phyloP scores from a whole-genome alignment of 2,797 vertebrate species.

The Neostethus bicornis region DNA sequence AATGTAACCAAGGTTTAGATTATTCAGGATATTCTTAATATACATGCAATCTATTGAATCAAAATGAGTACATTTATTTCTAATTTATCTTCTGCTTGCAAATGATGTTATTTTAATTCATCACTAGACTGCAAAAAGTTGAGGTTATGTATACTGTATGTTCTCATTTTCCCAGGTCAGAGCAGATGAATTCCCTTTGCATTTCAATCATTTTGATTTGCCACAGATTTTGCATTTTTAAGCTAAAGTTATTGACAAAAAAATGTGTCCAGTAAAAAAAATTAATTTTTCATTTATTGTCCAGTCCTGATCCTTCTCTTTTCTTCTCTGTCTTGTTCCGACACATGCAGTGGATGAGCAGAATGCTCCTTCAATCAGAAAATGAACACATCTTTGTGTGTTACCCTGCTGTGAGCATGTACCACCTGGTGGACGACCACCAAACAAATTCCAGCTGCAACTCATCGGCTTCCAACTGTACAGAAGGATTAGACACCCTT shows the following conservation, averaged over 20 bases:
- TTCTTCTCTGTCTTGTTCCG: constrained; percentile 13
- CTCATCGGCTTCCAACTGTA: constrained; percentile 42
- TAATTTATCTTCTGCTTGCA: not conserved
- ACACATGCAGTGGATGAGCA: constrained; percentile 37
- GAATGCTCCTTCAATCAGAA: constrained; percentile 43
- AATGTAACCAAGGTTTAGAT: too few relatives aligned
- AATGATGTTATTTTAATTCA: too few relatives aligned
- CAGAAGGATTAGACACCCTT: constrained; percentile 2
- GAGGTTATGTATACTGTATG: too few relatives aligned
- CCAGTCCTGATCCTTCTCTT: not conserved
- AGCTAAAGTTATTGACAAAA: too few relatives aligned
- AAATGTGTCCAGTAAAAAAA: too few relatives aligned
- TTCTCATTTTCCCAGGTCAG: constrained; percentile 17
- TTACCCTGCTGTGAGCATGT: constrained; percentile 44
- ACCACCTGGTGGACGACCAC: constrained; percentile 29
- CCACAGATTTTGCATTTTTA: too few relatives aligned
- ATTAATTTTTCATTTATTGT: constrained; percentile 30
- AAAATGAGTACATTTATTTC: not conserved
- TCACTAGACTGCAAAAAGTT: not conserved
- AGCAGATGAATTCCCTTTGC: not conserved
- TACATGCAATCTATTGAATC: not conserved
- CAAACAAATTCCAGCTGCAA: constrained; percentile 54
- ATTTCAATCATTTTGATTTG: constrained; percentile 34
- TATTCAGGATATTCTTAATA: too few relatives aligned
- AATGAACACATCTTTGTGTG: constrained; percentile 53